Percentiles rank a stretch among this genome's conserved stretches.
Evolutionary conservation across 2,888 invertebrate species (phyloP).

Genomic region (Drosophila borborema): DNA sequence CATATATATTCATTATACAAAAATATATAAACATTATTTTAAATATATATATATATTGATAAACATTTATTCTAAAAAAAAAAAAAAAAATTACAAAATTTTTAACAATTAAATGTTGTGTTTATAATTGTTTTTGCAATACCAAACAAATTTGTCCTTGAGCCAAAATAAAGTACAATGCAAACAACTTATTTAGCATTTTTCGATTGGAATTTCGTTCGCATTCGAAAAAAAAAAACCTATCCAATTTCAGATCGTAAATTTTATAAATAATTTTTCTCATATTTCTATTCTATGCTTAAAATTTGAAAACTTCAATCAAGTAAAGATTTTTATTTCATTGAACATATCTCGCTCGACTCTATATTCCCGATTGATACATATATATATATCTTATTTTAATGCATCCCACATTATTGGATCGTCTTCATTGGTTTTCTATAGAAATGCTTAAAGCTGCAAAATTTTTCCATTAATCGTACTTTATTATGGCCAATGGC

Average conservation of each 20-base stretch:
- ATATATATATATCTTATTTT: slow-evolving; percentile 11
- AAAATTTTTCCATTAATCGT: slow-evolving; percentile 31
- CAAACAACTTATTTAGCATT: slow-evolving; percentile 31
- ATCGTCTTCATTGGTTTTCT: slow-evolving; percentile 15
- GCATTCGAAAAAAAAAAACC: not conserved
- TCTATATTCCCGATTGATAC: slow-evolving; percentile 24
- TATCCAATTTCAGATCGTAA: not conserved
- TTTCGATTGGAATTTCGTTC: slow-evolving; percentile 37
- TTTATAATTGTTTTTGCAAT: slow-evolving; percentile 74
- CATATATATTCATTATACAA: slow-evolving; percentile 51
- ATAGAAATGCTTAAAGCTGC: slow-evolving; percentile 8
- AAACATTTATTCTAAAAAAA: slow-evolving; percentile 48
- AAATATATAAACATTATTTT: slow-evolving; percentile 42
- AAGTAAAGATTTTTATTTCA: not conserved
- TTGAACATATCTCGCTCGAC: slow-evolving; percentile 1
- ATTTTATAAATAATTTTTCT: not conserved
- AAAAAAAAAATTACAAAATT: slow-evolving; percentile 6
- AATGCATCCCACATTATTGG: slow-evolving; percentile 28
- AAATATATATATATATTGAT: slow-evolving; percentile 43
- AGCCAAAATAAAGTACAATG: slow-evolving; percentile 62
- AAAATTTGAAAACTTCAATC: not conserved
- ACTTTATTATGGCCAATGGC: slow-evolving; percentile 73
- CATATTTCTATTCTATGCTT: not conserved
- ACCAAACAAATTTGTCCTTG: slow-evolving; percentile 58
- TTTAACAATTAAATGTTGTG: slow-evolving; percentile 70